These are phyloP conservation scores for Pristionchus mayeri DNA, from an alignment of 2,888 invertebrate species.

Conservation along the genomic window DNA sequence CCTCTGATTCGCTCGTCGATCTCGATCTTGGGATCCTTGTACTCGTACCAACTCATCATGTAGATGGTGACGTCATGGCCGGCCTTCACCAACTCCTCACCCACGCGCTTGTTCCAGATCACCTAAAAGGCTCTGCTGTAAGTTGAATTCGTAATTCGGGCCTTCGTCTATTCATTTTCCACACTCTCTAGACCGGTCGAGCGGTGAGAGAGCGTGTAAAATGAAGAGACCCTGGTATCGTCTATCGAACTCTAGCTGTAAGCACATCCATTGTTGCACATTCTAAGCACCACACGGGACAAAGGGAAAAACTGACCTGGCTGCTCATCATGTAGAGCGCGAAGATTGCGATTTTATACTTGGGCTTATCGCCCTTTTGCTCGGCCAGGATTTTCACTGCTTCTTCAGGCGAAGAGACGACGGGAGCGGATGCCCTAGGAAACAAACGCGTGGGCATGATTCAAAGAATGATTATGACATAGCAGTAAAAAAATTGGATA, in stretches of 20 bases:
- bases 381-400: background rate
- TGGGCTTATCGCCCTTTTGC: background rate
- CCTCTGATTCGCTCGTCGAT: constrained; percentile 56
- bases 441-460: background rate
- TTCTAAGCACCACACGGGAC: too few species aligned
- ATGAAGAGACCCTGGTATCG: too few species aligned
- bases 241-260: too few species aligned
- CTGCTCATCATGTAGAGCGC: constrained; percentile 62
- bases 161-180: too few species aligned
- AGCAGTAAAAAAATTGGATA: too few species aligned
- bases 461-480: background rate
- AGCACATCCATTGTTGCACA: too few species aligned
- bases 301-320: constrained; percentile 53
- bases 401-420: background rate
- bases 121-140: constrained; percentile 52
- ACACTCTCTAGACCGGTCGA: too few species aligned
- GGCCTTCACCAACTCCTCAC: constrained; percentile 59
- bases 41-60: constrained; percentile 52
- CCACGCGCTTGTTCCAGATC: constrained; percentile 63
- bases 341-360: constrained; percentile 60
- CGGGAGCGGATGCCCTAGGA: background rate
- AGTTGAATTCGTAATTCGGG: too few species aligned
- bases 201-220: too few species aligned
- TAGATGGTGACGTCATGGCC: constrained; percentile 67
- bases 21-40: constrained; percentile 42